A percentile compares a stretch with the other conserved stretches of the same genome.
These are phyloP conservation scores for Anhinga anhinga DNA, from an alignment of 2,113 vertebrate genomes.

Conservation along the genomic window DNA sequence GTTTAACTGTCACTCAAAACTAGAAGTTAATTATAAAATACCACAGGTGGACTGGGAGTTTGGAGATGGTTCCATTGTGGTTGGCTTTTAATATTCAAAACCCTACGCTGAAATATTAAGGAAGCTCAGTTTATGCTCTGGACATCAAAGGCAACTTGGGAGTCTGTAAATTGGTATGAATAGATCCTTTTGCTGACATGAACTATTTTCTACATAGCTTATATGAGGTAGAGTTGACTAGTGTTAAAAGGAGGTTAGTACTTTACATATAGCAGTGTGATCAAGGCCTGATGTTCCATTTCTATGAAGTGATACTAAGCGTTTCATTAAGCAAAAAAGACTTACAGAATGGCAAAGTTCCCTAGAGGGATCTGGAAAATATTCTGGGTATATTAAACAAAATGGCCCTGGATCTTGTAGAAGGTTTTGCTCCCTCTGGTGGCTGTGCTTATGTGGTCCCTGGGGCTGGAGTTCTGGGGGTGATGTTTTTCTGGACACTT, in stretches of 20 bases:
- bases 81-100: neutral
- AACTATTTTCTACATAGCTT: neutral
- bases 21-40: neutral
- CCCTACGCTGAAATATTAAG: neutral
- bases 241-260: neutral
- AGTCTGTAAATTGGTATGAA: neutral
- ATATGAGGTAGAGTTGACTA: neutral
- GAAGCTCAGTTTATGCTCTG: neutral
- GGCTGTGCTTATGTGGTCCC: neutral
- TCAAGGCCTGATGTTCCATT: neutral
- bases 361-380: neutral
- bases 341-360: neutral
- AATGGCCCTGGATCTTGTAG: neutral
- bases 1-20: neutral
- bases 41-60: neutral
- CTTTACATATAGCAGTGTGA: neutral
- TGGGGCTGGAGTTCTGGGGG: neutral
- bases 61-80: neutral
- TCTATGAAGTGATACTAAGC: neutral
- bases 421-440: neutral
- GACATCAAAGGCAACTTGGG: neutral
- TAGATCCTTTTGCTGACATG: neutral
- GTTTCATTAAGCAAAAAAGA: neutral
- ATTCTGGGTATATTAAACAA: neutral
- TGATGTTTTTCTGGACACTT: neutral